Evolutionary conservation across 1,140 invertebrate species (phyloP).

Genomic region (Trichogramma pretiosum): DNA sequence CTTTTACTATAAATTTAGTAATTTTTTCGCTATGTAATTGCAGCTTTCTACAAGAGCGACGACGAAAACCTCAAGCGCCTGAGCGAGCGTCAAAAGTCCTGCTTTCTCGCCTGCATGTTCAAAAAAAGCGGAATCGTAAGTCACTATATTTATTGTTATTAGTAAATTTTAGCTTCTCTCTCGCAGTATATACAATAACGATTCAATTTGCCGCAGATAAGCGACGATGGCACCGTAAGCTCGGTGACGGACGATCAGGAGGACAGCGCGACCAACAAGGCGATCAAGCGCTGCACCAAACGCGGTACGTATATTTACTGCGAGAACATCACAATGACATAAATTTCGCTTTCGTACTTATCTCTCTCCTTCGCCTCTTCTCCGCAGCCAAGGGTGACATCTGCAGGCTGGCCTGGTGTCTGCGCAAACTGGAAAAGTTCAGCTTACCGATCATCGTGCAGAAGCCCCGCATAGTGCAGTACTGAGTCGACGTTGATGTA

Average conservation of each 20-base stretch:
- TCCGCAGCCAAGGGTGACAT: constrained; percentile 5
- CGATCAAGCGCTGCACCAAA: too few relatives aligned
- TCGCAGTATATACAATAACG: neutral
- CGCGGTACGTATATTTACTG: too few relatives aligned
- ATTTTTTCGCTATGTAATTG: too few relatives aligned
- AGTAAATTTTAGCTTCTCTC: too few relatives aligned
- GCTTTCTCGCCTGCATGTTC: constrained; percentile 13
- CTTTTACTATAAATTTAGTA: too few relatives aligned
- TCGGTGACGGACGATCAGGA: neutral
- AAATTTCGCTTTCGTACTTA: too few relatives aligned
- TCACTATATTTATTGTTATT: neutral
- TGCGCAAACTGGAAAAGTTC: neutral
- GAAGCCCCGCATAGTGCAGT: too few relatives aligned
- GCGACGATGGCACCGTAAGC: neutral
- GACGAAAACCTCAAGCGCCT: neutral
- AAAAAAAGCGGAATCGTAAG: constrained; percentile 26
- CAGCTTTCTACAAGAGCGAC: neutral
- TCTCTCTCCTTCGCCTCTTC: too few relatives aligned
- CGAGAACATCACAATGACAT: too few relatives aligned
- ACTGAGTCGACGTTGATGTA: too few relatives aligned
- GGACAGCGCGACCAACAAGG: too few relatives aligned
- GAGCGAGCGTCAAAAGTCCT: constrained; percentile 3
- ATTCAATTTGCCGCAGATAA: neutral
- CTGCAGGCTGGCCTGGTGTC: constrained; percentile 8
- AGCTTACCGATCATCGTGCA: neutral